Base-by-base conservation (phyloP, 2,797 vertebrate species). In the Cottoperca gobio region DNA sequence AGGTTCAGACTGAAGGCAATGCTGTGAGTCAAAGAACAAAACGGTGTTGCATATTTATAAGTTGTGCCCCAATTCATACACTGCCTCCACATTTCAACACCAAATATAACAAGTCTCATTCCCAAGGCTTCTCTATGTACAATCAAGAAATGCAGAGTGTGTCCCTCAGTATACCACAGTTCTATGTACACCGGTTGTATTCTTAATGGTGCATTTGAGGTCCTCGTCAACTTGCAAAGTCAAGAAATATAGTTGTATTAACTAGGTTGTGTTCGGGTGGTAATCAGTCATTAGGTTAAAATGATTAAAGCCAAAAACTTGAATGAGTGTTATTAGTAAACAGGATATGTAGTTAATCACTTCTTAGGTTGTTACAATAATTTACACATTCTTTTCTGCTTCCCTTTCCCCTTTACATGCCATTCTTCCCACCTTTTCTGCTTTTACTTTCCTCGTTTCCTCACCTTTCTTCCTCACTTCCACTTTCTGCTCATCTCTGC, bases 1-100 rank as follows among this genome's bases (percentile, higher is more conserved):
- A 17, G 3, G 35, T 16, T 48, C 14, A n/a, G 14, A 57, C 55
- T 58, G 35, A 73, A 50, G 28, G 40, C 42, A 39, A 11, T 31
- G 53, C 37, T 49, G 14, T 45, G 16, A 35, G 52, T 57, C 42
- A 46, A 45, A 61, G 16, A 40, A 31, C 35, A 60, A 76, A 69
- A 54, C 8, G 5, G 23, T 42, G 24, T 57, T 40, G 6, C 49
- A 48, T 55, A 31, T 17, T 52, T 19, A 43, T 17, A 17, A 73
- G 9, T 65, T 23, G 50, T 23, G 8, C 5, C 42, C 14, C 7
- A 42, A n/a, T 65, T 73, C 13, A 6, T 7, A 5, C 28, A 24
- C 57, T 52, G 19, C 37, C 24, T 45, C 48, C 42, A 42, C 16
- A 63, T 42, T 50, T 63, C 13, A 52, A 64, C 37, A 35, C 26